These are phyloP conservation scores for Eidolon dupreanum DNA, from an alignment of 2,797 vertebrate species.

Conservation along the genomic window DNA sequence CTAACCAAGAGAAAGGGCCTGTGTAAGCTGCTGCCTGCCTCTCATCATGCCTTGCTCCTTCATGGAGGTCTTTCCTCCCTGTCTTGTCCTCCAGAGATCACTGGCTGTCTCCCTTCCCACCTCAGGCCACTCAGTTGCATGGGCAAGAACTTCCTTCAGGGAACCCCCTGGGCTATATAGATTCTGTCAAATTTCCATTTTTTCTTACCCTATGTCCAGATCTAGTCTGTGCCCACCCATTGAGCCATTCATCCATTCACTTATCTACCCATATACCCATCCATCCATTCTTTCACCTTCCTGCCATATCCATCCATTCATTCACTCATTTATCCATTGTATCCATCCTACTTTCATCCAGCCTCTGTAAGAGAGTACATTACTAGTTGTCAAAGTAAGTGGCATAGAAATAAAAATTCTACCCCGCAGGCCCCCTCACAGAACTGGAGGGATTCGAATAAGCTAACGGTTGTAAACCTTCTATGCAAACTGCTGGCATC, in stretches of 20 bases:
- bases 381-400: background rate
- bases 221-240: background rate
- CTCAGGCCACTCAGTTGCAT: background rate
- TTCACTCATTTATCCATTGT: background rate
- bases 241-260: background rate
- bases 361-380: background rate
- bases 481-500: background rate
- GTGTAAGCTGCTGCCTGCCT: background rate
- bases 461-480: background rate
- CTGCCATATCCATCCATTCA: background rate
- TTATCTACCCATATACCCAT: too few relatives aligned
- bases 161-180: background rate
- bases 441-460: background rate
- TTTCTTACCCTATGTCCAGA: background rate
- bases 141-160: background rate
- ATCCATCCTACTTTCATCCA: background rate
- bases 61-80: background rate
- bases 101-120: background rate
- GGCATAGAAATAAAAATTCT: background rate
- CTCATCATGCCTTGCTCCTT: background rate
- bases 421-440: background rate
- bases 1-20: background rate
- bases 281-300: background rate
- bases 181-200: background rate
- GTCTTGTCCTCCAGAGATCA: background rate